Evolutionary conservation across 2,113 vertebrate species (phyloP), one percentile per base, ranked within the genome.

Genomic region (Alexandromys fortis): DNA sequence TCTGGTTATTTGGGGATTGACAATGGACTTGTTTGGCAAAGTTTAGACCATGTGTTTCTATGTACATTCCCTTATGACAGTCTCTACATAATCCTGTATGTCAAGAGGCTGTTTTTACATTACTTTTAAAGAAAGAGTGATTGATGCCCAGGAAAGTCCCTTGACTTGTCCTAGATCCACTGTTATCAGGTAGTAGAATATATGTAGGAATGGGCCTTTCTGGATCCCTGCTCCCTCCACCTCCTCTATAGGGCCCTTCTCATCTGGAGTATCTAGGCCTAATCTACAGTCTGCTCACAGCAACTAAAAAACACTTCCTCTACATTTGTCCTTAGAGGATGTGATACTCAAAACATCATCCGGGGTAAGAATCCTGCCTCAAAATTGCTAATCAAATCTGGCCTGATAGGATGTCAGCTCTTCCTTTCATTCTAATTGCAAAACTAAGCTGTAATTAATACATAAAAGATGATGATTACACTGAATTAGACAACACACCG

Each of bases 401-500:
- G 94, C 95, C 98, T 98, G 96, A 97, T 98, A 98, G 97, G 97
- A 98, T 98, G 98, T 96, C 96, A 98, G 97, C 95, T 97, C 97
- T 98, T 98, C 97, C 88, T 49, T 96, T 98, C 97, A 98, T 98
- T 96, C 91, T 96, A 96, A 83, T 97, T 98, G 96, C 96, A 95
- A 98, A 98, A 96, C 97, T 98, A 98, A 98, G 97, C 97, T 97
- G 93, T 95, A 98, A 98, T 98, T 98, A 98, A 98, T 98, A 98
- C 96, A 95, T 98, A 98, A 96, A 98, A 98, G 98, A 96, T 93
- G 97, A 96, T 98, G 97, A 98, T 98, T 98, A 98, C 96, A 77
- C 90, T 96, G 95, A 83, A 98, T 98, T 98, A 98, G 92, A 91
- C 96, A 97, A 98, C 67, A 95, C 97, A 98, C 96, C 73, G 67